Conservation (phyloP, 2,888 invertebrate genomes). For the Elysia crispata region DNA sequence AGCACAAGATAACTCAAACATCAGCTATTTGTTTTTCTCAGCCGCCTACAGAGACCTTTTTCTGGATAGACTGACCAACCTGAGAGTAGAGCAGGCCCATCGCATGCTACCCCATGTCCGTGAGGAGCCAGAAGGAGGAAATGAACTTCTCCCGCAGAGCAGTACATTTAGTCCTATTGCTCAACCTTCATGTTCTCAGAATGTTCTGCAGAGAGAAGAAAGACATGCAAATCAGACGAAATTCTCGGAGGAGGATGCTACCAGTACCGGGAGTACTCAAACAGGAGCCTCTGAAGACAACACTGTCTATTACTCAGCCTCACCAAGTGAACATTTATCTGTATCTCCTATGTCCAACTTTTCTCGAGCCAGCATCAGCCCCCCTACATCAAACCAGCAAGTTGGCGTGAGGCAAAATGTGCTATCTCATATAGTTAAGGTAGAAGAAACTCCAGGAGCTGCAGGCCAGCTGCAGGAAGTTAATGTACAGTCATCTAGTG, state of each 20-base stretch:
- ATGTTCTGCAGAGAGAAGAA: too few species aligned
- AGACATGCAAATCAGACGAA: not conserved
- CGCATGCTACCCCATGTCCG: slow-evolving; percentile 65
- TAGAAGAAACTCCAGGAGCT: not conserved
- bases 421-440: not conserved
- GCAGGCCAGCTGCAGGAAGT: not conserved
- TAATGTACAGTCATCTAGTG: not conserved
- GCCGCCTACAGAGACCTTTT: slow-evolving; percentile 64
- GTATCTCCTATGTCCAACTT: slow-evolving; percentile 48
- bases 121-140: slow-evolving; percentile 71
- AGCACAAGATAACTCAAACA: too few species aligned
- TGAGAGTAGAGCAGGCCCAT: slow-evolving; percentile 68
- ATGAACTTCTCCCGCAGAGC: slow-evolving; percentile 53
- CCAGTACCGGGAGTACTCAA: too few species aligned
- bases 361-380: slow-evolving; percentile 47
- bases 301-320: slow-evolving; percentile 3
- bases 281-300: not conserved
- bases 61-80: slow-evolving; percentile 65
- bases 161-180: too few species aligned
- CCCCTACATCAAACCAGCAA: slow-evolving; percentile 7
- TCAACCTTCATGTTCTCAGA: too few species aligned
- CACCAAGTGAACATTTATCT: slow-evolving; percentile 45
- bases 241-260: not conserved
- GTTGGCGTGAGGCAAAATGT: not conserved
- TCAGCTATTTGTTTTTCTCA: slow-evolving; percentile 58